phyloP scores from a whole-genome alignment of 1,140 invertebrate species.

The Zaprionus taronus region DNA sequence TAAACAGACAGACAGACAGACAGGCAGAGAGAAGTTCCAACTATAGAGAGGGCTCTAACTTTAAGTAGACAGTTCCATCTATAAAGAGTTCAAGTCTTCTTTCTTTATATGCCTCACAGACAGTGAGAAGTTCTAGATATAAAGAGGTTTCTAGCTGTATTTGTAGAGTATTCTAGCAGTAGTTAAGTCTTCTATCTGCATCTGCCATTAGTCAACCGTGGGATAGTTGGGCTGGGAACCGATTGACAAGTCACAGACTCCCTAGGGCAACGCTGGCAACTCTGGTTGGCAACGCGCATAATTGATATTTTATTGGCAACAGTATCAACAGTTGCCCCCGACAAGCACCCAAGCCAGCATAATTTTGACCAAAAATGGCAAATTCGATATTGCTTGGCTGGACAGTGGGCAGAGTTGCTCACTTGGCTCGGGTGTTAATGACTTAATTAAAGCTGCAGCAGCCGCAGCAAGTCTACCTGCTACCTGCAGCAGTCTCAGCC shows the following conservation, averaged over 20 bases:
- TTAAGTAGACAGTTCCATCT: neutral
- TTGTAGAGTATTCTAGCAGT: neutral
- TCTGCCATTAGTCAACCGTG: slow-evolving; percentile 44
- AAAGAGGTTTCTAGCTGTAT: no score
- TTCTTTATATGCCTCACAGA: slow-evolving; percentile 14
- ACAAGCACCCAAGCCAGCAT: slow-evolving; percentile 57
- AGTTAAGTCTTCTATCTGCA: slow-evolving; percentile 15
- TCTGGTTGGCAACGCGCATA: slow-evolving; percentile 33
- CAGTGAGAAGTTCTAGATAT: no score
- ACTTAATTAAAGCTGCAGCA: slow-evolving; percentile 79
- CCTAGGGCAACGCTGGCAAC: slow-evolving; percentile 13
- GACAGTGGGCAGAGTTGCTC: slow-evolving; percentile 5
- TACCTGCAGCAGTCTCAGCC: neutral
- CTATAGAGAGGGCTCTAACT: neutral
- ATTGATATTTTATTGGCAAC: slow-evolving; percentile 71
- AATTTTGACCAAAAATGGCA: slow-evolving; percentile 76
- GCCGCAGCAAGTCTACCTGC: slow-evolving; percentile 43
- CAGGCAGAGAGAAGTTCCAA: neutral
- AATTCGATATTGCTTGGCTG: slow-evolving; percentile 63
- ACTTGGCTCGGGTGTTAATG: slow-evolving; percentile 73
- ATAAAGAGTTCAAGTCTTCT: neutral
- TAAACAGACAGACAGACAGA: neutral
- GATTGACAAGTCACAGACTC: neutral
- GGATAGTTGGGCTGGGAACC: slow-evolving; percentile 49
- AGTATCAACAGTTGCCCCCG: slow-evolving; percentile 64